Base-by-base conservation (phyloP, 1,140 invertebrate species). In the Alviniconcha marisindica region DNA sequence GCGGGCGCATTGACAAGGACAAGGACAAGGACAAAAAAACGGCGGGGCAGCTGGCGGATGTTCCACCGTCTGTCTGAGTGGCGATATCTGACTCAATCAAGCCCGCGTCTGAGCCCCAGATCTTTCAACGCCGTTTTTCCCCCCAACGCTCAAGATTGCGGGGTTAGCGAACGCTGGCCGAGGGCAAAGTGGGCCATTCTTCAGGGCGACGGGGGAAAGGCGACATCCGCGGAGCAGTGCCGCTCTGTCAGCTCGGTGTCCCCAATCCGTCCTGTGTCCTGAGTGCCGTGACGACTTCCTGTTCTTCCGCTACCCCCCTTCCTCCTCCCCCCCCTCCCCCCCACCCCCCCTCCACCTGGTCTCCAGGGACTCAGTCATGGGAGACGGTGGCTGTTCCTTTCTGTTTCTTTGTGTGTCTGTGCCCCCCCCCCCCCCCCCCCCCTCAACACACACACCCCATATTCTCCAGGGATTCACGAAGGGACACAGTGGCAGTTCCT, bases 21-120 rank as follows among this genome's bases (percentile, higher is more conserved):
- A 84, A 14, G 31, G 54, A 71, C 38, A 60, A 56, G 56, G 76
- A 81, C n/a, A 66, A 33, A 66, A n/a, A 51, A 36, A 84, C 44
- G 28, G 54, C 18, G 76, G 63, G 76, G 40, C 42, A 79, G 74
- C n/a, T n/a, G n/a, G n/a, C n/a, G n/a, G n/a, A n/a, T n/a, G n/a
- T n/a, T n/a, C n/a, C n/a, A n/a, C n/a, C n/a, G n/a, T n/a, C n/a
- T n/a, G n/a, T n/a, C n/a, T n/a, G n/a, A n/a, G n/a, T n/a, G n/a
- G n/a, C n/a, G n/a, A n/a, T n/a, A n/a, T n/a, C n/a, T n/a, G n/a
- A n/a, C n/a, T n/a, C n/a, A n/a, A n/a, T n/a, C n/a, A n/a, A n/a
- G n/a, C n/a, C n/a, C n/a, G n/a, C n/a, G n/a, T n/a, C n/a, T n/a
- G n/a, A n/a, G n/a, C n/a, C n/a, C n/a, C n/a, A n/a, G n/a, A n/a